These are phyloP conservation scores for Sphenopsis melanotis DNA, from an alignment of 2,797 vertebrate species.

Conservation along the genomic window DNA sequence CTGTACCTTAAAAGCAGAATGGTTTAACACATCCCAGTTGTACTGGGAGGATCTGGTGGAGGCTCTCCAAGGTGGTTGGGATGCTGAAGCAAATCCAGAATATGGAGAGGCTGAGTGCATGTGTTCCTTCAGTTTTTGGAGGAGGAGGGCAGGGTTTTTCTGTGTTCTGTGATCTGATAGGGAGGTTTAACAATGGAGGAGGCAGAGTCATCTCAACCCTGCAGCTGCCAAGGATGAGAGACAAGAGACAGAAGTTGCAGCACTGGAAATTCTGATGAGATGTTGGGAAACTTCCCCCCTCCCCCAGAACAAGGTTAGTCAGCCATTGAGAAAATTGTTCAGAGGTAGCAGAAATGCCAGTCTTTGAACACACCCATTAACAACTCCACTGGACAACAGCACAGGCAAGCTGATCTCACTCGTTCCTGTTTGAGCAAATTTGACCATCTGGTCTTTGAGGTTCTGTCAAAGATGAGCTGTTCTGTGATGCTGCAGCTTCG, in stretches of 20 bases:
- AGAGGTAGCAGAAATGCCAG: neutral
- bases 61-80: neutral
- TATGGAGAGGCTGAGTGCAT: neutral
- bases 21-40: neutral
- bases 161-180: neutral
- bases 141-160: neutral
- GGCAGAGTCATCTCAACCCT: neutral
- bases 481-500: neutral
- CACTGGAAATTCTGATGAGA: slow-evolving; percentile 10
- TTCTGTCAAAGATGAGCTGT: neutral
- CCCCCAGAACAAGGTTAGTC: neutral
- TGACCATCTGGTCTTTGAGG: neutral
- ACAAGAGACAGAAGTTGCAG: neutral
- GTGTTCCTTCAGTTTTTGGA: neutral
- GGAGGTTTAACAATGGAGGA: neutral
- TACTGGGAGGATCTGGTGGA: neutral
- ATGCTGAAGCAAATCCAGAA: neutral
- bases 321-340: neutral
- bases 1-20: neutral
- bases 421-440: neutral
- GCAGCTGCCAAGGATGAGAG: neutral
- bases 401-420: neutral
- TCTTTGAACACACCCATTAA: neutral
- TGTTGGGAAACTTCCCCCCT: neutral
- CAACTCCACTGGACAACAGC: neutral